These are phyloP conservation scores for Danaus chrysippus DNA, from an alignment of 2,888 invertebrate species.

Conservation along the genomic window DNA sequence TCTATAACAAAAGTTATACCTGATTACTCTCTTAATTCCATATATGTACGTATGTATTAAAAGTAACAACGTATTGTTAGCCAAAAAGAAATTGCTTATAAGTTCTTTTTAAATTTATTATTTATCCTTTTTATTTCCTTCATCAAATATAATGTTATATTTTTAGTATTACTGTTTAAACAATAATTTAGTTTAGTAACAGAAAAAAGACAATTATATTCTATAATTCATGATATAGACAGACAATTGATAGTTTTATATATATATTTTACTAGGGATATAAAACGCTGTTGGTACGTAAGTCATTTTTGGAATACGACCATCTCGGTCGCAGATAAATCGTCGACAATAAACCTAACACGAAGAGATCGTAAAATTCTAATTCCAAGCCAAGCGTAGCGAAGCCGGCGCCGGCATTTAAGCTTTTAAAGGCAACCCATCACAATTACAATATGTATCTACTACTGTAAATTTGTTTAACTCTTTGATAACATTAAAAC, in stretches of 20 bases:
- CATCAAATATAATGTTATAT: too few species aligned
- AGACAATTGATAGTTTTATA: conserved; percentile 13
- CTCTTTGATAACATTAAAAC: neutral
- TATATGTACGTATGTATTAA: too few species aligned
- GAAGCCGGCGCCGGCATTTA: conserved; percentile 38
- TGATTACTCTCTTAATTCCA: too few species aligned
- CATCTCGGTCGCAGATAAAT: conserved; percentile 73
- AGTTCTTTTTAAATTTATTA: too few species aligned
- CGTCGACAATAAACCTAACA: conserved; percentile 75
- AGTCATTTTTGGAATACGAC: conserved; percentile 74
- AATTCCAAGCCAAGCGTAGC: conserved; percentile 61
- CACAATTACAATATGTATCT: conserved; percentile 27
- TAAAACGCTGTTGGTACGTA: conserved; percentile 71
- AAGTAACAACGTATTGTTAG: too few species aligned
- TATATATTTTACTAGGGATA: conserved; percentile 50
- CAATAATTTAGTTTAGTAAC: too few species aligned
- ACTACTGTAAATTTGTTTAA: conserved; percentile 18
- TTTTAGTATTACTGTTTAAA: too few species aligned
- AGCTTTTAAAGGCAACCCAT: conserved; percentile 31
- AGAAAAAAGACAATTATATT: neutral
- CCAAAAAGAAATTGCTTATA: too few species aligned
- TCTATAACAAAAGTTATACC: too few species aligned
- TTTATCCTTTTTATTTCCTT: too few species aligned
- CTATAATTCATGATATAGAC: conserved; percentile 10
- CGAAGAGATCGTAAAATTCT: conserved; percentile 76